phyloP scores from a whole-genome alignment of 2,113 vertebrate species.

The Merops nubicus region DNA sequence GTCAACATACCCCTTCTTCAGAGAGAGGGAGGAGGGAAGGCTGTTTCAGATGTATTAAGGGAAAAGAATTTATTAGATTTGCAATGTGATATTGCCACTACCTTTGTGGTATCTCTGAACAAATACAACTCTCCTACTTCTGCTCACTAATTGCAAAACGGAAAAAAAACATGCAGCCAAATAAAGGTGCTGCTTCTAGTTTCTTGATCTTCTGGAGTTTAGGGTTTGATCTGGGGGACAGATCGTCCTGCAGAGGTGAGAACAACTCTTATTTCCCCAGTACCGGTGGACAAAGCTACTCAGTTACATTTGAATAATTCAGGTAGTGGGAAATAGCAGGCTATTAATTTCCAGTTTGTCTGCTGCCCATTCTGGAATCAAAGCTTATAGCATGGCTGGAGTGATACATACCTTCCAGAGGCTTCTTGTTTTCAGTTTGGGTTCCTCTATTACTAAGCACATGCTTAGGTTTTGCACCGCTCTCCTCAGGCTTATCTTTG shows the following conservation, averaged over 20 bases:
- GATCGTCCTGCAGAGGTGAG: not conserved
- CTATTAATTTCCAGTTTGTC: not conserved
- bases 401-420: constrained; percentile 71
- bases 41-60: not conserved
- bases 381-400: not conserved
- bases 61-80: not conserved
- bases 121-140: not conserved
- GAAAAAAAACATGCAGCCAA: not conserved
- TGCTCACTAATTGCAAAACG: not conserved
- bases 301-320: not conserved
- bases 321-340: constrained; percentile 1
- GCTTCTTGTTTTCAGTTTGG: constrained; percentile 68
- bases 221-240: not conserved
- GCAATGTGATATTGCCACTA: not conserved
- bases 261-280: not conserved
- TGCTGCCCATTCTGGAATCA: not conserved
- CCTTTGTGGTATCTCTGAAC: not conserved
- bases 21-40: not conserved
- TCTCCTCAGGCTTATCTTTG: constrained; percentile 79
- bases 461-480: constrained; percentile 72
- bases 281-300: not conserved
- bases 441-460: constrained; percentile 61
- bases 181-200: not conserved
- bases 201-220: not conserved
- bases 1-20: not conserved